Base-by-base conservation (phyloP, 2,113 vertebrate genomes). In the Bettongia penicillata region DNA sequence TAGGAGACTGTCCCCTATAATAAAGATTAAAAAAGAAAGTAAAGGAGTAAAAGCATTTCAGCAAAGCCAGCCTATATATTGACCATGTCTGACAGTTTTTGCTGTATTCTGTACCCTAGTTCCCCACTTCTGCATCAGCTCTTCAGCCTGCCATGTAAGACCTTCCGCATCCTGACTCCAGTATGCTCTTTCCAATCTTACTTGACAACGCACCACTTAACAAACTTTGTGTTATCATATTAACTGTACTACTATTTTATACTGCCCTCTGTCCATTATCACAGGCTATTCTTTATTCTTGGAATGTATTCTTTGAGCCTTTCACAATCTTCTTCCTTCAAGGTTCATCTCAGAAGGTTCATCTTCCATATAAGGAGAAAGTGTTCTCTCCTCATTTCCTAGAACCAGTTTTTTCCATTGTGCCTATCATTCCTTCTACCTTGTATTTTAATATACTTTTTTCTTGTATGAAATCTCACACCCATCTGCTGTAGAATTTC, bases 341-440 rank as follows among this genome's bases (percentile, higher is more conserved):
- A 19, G 61, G 31, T 68, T 68, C 61, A 68, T 68, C 61, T 68
- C 61, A 37, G 31, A 19, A 84, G 68, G 68, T 84, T 43, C 68
- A 84, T 84, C 68, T 84, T 84, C 68, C n/a, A 84, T 84, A n/a
- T 84, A 84, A 84, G 68, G 68, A 43, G 68, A 84, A 84, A 84
- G 68, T 43, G 2, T 43, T 84, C 37, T 84, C 68, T 84, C 68
- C 68, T n/a, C 68, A 43, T 84, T 84, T 84, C 68, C n/a, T 84
- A 84, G 68, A 84, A 43, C 6, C 37, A 43, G 68, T 84, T 84
- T 84, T 77, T 84, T 84, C 68, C 68, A 84, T 84, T 84, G n/a
- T 84, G n/a, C 16, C n/a, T 84, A 23, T 84, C 68, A 84, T 84
- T 84, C 19, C n/a, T 84, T 84, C 8, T 43, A 43, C 19, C n/a